Evolutionary conservation across 2,888 invertebrate genomes (phyloP).

Genomic region (Oconnorella tubifera): DNA sequence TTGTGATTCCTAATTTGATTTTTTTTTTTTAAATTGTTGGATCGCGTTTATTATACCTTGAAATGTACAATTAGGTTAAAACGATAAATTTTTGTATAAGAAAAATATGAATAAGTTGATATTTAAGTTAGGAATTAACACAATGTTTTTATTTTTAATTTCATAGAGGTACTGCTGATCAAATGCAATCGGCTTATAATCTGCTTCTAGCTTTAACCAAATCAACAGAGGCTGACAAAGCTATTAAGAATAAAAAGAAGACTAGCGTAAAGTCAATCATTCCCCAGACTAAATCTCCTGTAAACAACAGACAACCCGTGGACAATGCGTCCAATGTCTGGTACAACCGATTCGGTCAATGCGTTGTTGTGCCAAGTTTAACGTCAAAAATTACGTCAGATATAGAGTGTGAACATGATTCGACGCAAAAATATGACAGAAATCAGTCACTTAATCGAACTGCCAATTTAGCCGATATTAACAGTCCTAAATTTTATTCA

Average conservation of each 20-base stretch:
- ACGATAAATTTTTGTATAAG: too few relatives aligned
- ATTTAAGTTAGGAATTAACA: too few relatives aligned
- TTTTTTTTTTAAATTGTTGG: too few relatives aligned
- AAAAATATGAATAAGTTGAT: too few relatives aligned
- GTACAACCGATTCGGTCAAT: constrained; percentile 3
- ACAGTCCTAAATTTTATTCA: too few relatives aligned
- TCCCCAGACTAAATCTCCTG: not conserved
- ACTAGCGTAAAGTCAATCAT: not conserved
- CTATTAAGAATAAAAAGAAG: constrained; percentile 3
- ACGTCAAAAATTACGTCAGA: not conserved
- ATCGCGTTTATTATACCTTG: too few relatives aligned
- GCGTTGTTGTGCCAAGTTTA: not conserved
- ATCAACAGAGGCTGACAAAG: not conserved
- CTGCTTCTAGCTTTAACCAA: not conserved
- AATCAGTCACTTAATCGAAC: too few relatives aligned
- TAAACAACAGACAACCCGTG: not conserved
- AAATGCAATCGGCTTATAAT: constrained; percentile 3
- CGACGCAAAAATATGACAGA: too few relatives aligned
- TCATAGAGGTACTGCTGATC: not conserved
- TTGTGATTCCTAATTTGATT: too few relatives aligned
- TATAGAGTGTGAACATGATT: not conserved
- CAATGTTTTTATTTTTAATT: not conserved
- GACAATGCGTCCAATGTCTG: not conserved
- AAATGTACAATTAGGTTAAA: too few relatives aligned
- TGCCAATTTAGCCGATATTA: too few relatives aligned